phyloP scores from a whole-genome alignment of 2,888 invertebrate genomes.

The Aspidiotus rigidus region DNA sequence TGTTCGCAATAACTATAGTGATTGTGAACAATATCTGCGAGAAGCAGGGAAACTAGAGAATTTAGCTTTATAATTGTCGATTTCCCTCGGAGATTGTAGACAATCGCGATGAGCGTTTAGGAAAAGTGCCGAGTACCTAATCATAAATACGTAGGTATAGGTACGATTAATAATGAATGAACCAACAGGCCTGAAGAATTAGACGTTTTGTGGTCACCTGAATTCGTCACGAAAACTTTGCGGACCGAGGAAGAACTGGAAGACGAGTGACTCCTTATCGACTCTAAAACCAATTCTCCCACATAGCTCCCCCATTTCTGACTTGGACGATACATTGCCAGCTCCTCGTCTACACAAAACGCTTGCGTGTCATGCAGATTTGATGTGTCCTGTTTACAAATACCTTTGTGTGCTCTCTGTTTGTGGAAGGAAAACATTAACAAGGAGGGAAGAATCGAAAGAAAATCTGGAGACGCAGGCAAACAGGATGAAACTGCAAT shows the following conservation, averaged over 20 bases:
- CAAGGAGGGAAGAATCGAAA: background rate
- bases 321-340: background rate
- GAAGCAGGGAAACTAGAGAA: background rate
- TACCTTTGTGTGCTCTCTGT: conserved; percentile 6
- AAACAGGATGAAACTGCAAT: conserved; percentile 7
- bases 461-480: background rate
- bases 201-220: background rate
- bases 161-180: no score
- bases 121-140: background rate
- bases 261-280: background rate
- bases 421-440: background rate
- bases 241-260: background rate
- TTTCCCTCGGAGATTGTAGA: background rate
- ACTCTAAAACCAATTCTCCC: background rate
- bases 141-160: no score
- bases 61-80: background rate
- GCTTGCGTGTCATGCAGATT: background rate
- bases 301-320: background rate
- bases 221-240: background rate
- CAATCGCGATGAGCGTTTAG: background rate
- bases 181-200: no score
- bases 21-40: background rate
- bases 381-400: background rate
- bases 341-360: background rate
- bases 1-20: no score